phyloP scores from a whole-genome alignment of 2,113 vertebrate species.

The Petrocephalus microphthalmus region DNA sequence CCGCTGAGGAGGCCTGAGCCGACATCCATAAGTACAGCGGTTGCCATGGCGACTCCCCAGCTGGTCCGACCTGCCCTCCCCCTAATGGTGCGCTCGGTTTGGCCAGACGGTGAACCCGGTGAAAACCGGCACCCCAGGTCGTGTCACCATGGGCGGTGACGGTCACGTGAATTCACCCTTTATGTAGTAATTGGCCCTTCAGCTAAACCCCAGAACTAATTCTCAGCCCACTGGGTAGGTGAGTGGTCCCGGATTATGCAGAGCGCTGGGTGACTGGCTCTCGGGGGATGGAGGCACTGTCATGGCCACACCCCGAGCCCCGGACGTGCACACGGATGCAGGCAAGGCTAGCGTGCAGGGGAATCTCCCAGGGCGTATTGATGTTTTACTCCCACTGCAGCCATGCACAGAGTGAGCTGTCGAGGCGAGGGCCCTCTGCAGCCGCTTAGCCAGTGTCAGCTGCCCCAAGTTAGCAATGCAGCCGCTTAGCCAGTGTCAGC shows the following conservation, averaged over 20 bases:
- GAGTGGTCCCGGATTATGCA: background rate
- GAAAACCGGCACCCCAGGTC: background rate
- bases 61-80: slow-evolving; percentile 54
- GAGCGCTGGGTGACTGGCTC: background rate
- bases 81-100: slow-evolving; percentile 35
- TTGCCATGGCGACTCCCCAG: slow-evolving; percentile 67
- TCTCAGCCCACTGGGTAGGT: background rate
- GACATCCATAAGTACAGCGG: slow-evolving; percentile 52
- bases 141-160: background rate
- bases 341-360: too few species aligned
- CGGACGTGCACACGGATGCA: background rate
- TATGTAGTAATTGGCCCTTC: background rate
- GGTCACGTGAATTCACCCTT: background rate
- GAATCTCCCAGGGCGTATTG: too few species aligned
- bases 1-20: background rate
- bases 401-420: background rate
- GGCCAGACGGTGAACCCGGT: slow-evolving; percentile 20
- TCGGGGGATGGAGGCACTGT: background rate
- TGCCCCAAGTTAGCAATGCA: too few species aligned
- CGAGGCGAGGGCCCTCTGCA: too few species aligned
- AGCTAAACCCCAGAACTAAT: background rate
- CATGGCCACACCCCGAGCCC: background rate
- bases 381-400: background rate
- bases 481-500: too few species aligned
- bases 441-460: too few species aligned